Base-by-base conservation (phyloP, 2,888 invertebrate genomes). In the Pristionchus mayeri region DNA sequence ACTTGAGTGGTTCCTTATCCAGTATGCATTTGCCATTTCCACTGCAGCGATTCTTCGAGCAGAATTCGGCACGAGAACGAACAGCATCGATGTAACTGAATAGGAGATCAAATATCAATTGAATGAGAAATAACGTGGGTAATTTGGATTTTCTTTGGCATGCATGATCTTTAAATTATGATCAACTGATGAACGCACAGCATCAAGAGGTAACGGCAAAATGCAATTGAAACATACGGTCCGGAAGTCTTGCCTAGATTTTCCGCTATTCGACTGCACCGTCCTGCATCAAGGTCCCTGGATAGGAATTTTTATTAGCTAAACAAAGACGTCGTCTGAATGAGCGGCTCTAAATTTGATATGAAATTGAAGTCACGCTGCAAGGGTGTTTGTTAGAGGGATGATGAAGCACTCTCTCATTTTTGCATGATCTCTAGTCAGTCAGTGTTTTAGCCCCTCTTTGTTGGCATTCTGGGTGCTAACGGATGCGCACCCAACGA, bases 291-390 rank as follows among this genome's bases (percentile, higher is more conserved):
- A 3, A 67, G 37, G 37, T 34, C 34, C 37, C 67, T 67, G 67
- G 21, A 67, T 3, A n/a, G n/a, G n/a, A n/a, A n/a, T n/a, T n/a
- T n/a, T n/a, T n/a, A n/a, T n/a, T n/a, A n/a, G n/a, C n/a, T n/a
- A n/a, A n/a, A n/a, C n/a, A n/a, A n/a, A n/a, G n/a, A n/a, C n/a
- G 21, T 24, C 37, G 79, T n/a, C 79, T 16, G 21, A 79, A 54
- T n/a, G 54, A 79, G 24, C 54, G 52, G 54, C 79, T 54, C 13
- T n/a, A n/a, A n/a, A n/a, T n/a, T n/a, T n/a, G n/a, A n/a, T n/a
- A n/a, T n/a, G n/a, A n/a, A n/a, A n/a, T n/a, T n/a, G n/a, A 79
- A 37, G 34, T 79, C 52, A 13, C 54, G 52, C 79, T 79, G 54
- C 18, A 54, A 79, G 9, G 7, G 16, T 48, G 9, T 48, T 76